Base-by-base conservation (phyloP, 2,888 invertebrate species). In the Drosophila flavopinicola region DNA sequence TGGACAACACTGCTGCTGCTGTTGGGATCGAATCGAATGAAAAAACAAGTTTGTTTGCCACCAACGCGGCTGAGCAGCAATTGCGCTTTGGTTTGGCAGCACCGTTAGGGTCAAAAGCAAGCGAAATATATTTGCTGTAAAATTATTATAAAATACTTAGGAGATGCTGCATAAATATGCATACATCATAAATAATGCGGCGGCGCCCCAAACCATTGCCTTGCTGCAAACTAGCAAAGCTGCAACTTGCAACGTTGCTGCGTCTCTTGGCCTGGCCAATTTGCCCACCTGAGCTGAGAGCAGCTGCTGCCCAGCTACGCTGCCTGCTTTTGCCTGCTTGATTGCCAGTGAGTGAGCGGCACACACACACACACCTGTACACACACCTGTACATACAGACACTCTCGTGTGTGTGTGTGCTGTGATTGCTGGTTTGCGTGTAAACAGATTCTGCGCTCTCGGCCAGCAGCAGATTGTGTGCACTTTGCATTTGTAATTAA, bases 401-500 rank as follows among this genome's bases (percentile, higher is more conserved):
- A 42, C 39, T 11, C 20, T 54, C 17, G 39, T 30, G 30, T 30
- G 23, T 42, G 45, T 17, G 24, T 11, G 7, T 24, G 41, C 42
- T 41, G 69, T 80, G 80, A 80, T 80, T 80, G 80, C 80, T 68
- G 65, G 80, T 82, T 82, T 82, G 80, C 80, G 80, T 82, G 80
- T 75, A 77, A 80, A 80, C 80, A 79, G 84, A 84, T 73, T 66
- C 75, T 74, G 29, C 59, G 39, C 67, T 38, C 39, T 42, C 13
- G 17, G 44, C 49, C 57, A 41, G 47, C 45, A 38, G 47, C 68
- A 20, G 48, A 61, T 49, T 48, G 27, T 64, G 53, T 77, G 78
- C 85, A 80, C 75, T 82, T 82, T 82, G 80, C 80, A 82, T 82
- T 82, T 80, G 80, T 82, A 82, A 82, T 82, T 84, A 82, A 82